Base-by-base conservation (phyloP, 2,888 invertebrate species). In the Pilophorus perplexus region DNA sequence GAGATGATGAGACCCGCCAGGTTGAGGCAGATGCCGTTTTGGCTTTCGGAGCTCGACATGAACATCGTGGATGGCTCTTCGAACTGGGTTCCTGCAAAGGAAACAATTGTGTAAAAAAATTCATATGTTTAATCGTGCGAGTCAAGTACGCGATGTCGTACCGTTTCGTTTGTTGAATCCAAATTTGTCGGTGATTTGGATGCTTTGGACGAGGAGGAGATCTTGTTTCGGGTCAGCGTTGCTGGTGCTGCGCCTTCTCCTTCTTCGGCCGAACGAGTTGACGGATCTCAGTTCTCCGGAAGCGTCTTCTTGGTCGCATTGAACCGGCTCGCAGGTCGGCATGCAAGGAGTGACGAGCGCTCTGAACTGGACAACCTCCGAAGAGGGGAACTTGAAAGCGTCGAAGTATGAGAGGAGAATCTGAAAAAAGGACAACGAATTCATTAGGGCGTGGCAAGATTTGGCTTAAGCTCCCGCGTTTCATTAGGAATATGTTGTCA, bases 361-460 rank as follows among this genome's bases (percentile, higher is more conserved):
- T 70, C 93, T 86, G 86, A 95, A 95, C 77, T 94, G 94, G 1
- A 95, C 94, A 48, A 93, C 89, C 77, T 94, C 93, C 12, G 93
- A 93, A 55, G 93, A 93, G 44, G 94, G 94, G 82, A 95, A 95
- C 78, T 95, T 94, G 84, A 95, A 95, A 37, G 94, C 94, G 78
- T 94, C 94, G 80, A 95, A 94, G 79, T 91, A 89, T 60, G 93
- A 93, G 69, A 93, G 80, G 69, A 94, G 80, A 73, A 90, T 85
- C 87, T 90, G 83, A 50, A 79, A 33, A 33, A 33, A 6, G 12
- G 33, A 42, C n/a, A n/a, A 42, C n/a, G 16, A 33, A 33, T 33
- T 33, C 8, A n/a, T n/a, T n/a, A n/a, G n/a, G n/a, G n/a, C n/a
- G n/a, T n/a, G n/a, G n/a, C n/a, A n/a, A n/a, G n/a, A n/a, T n/a